phyloP scores from a whole-genome alignment of 2,113 vertebrate species.

The Chlamydotis undulata region DNA sequence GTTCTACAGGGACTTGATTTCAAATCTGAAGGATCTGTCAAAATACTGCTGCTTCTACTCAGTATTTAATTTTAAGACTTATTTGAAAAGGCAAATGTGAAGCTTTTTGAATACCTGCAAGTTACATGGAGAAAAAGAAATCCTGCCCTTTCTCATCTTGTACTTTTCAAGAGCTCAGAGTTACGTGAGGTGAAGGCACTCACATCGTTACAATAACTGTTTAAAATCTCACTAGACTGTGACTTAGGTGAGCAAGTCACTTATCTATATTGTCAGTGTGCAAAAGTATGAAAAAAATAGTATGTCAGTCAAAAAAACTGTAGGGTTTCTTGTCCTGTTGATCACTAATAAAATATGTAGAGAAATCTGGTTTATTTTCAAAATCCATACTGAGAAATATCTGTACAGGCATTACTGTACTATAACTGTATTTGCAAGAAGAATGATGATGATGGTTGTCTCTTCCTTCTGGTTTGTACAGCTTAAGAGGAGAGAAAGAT shows the following conservation, averaged over 20 bases:
- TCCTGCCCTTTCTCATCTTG: not conserved
- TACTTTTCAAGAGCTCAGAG: not conserved
- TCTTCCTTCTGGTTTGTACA: not conserved
- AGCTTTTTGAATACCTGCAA: not conserved
- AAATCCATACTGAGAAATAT: not conserved
- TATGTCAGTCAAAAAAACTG: not conserved
- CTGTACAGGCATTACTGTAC: not conserved
- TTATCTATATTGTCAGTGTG: not conserved
- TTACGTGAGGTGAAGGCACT: not conserved
- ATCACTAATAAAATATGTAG: not conserved
- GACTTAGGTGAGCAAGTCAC: not conserved
- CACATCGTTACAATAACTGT: not conserved
- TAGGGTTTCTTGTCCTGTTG: not conserved
- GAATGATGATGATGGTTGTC: not conserved
- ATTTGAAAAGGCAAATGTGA: not conserved
- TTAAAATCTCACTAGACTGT: not conserved
- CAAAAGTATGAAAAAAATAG: rapidly evolving
- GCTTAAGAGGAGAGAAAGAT: not conserved
- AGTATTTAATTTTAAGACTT: not conserved
- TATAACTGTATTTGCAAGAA: not conserved
- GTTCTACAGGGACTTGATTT: not conserved
- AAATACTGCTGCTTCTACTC: not conserved
- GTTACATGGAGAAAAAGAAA: not conserved
- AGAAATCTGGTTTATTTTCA: not conserved
- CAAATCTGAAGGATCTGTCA: not conserved